A percentile compares a stretch with the other conserved stretches of the same genome.
Conservation (phyloP, 2,113 vertebrate genomes). For the Forbesichthys agassizii region DNA sequence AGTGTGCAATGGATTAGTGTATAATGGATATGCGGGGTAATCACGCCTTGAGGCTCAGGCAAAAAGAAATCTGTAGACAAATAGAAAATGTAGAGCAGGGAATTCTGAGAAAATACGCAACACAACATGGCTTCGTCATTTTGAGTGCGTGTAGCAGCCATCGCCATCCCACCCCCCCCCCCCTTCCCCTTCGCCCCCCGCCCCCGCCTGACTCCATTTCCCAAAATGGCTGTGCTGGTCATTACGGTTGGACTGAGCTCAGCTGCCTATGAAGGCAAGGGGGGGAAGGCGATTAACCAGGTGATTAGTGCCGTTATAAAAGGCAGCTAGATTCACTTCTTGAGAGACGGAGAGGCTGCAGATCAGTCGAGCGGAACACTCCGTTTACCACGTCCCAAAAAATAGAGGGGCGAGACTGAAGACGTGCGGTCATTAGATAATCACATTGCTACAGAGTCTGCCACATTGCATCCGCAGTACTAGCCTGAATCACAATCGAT, state of each 20-base stretch:
- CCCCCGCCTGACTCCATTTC: background rate
- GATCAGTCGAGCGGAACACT: conserved; percentile 51
- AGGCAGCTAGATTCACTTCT: conserved; percentile 71
- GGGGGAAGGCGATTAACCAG: conserved; percentile 58
- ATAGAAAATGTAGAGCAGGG: too few relatives aligned
- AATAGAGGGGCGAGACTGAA: conserved; percentile 42
- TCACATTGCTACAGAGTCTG: conserved; percentile 65
- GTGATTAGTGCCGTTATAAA: conserved; percentile 63
- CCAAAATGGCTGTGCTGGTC: conserved; percentile 45
- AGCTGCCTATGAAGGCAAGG: conserved; percentile 46
- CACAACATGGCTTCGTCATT: background rate
- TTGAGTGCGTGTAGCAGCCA: background rate
- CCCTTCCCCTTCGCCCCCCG: background rate
- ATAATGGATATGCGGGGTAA: too few relatives aligned
- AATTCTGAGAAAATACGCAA: conserved; percentile 33
- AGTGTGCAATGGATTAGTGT: too few relatives aligned
- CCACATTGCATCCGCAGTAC: conserved; percentile 58
- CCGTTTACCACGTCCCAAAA: conserved; percentile 33
- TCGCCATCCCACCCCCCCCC: background rate
- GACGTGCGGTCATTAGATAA: conserved; percentile 74
- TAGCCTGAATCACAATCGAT: conserved; percentile 15
- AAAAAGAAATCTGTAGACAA: too few relatives aligned
- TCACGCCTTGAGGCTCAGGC: too few relatives aligned
- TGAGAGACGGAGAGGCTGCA: conserved; percentile 63
- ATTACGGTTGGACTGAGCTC: conserved; percentile 47